Evolutionary conservation across 1,140 invertebrate species (phyloP).

Genomic region (Aphaenogaster floridana): DNA sequence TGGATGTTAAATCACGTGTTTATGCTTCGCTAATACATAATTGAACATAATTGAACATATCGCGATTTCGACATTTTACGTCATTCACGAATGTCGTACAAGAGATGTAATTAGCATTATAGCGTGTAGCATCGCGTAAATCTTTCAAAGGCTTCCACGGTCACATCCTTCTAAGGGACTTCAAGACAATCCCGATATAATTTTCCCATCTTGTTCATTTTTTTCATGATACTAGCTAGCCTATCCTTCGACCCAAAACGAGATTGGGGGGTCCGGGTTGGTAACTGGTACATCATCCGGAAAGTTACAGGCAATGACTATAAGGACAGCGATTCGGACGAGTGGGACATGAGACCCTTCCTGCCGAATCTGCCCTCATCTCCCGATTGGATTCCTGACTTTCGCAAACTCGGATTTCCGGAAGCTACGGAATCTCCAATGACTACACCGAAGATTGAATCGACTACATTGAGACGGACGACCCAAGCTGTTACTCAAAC

Average conservation of each 20-base stretch:
- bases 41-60: conserved; percentile 26
- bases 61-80: conserved; percentile 31
- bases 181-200: not conserved
- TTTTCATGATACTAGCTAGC: conserved; percentile 66
- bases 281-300: conserved; percentile 80
- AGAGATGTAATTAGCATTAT: conserved; percentile 11
- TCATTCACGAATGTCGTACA: conserved; percentile 23
- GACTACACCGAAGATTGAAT: not conserved
- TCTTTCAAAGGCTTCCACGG: not conserved
- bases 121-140: not conserved
- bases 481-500: not conserved
- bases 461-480: not conserved
- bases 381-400: conserved; percentile 16
- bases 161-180: not conserved
- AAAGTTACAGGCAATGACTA: conserved; percentile 55
- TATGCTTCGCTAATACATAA: conserved; percentile 34
- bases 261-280: conserved; percentile 81
- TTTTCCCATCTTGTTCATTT: conserved; percentile 29
- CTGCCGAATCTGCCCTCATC: not conserved
- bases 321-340: conserved; percentile 11
- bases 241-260: conserved; percentile 74
- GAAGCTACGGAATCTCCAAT: not conserved
- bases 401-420: not conserved
- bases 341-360: conserved; percentile 21
- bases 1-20: conserved; percentile 36